These are phyloP conservation scores for Plotosus lineatus DNA, from an alignment of 2,113 vertebrate species.

Conservation along the genomic window DNA sequence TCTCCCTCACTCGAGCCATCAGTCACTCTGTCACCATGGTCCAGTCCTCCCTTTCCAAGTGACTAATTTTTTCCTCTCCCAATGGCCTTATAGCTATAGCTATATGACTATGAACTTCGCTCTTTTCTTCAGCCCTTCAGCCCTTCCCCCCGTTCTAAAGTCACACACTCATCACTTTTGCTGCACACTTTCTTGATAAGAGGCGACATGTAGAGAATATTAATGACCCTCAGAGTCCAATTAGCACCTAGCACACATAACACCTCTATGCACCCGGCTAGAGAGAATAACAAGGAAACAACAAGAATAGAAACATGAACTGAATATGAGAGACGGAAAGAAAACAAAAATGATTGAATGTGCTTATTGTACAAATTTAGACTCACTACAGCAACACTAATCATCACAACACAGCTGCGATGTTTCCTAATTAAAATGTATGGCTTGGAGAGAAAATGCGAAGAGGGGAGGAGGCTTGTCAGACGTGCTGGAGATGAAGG, in stretches of 20 bases:
- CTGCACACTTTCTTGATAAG: constrained; percentile 67
- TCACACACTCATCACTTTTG: constrained; percentile 79
- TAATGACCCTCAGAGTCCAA: constrained; percentile 75
- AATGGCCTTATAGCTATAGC: constrained; percentile 71
- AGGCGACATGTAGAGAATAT: constrained; percentile 73
- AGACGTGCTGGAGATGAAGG: neutral
- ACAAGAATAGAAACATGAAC: neutral
- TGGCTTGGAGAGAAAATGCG: neutral
- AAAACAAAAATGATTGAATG: neutral
- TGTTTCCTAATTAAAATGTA: constrained; percentile 4
- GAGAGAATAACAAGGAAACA: constrained; percentile 10
- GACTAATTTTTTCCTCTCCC: constrained; percentile 47
- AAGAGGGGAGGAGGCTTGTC: too few relatives aligned
- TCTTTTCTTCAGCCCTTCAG: constrained; percentile 50
- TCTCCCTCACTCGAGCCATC: constrained; percentile 12
- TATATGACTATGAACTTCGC: constrained; percentile 63
- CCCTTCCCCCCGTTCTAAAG: constrained; percentile 48
- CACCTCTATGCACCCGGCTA: constrained; percentile 66
- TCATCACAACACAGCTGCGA: constrained; percentile 13
- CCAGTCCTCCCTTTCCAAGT: constrained; percentile 38
- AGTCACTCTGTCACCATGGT: constrained; percentile 32
- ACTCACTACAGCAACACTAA: constrained; percentile 9
- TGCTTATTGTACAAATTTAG: neutral
- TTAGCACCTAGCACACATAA: constrained; percentile 79
- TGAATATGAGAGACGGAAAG: neutral